Base-by-base conservation (phyloP, 1,140 invertebrate species). In the Lutraria rhynchaena region DNA sequence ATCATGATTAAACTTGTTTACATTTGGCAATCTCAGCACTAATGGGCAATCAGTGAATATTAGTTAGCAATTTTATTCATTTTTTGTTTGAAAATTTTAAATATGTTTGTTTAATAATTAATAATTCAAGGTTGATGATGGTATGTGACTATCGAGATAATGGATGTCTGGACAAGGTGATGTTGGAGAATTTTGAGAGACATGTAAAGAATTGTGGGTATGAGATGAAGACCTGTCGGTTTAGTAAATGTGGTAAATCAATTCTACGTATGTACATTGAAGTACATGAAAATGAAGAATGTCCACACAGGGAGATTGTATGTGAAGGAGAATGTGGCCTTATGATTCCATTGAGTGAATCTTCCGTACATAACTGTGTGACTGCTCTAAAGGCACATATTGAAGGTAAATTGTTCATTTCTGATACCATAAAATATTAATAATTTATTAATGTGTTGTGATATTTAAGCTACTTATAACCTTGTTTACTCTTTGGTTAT, bases 91-190 rank as follows among this genome's bases (percentile, higher is more conserved):
- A 63, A 63, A 13, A 35, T 63, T 63, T 3, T 2, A 3, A 24
- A 27, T 27, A 46, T 27, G 35, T 33, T 7, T 65, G n/a, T 49
- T 49, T n/a, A n/a, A n/a, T n/a, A n/a, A n/a, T n/a, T n/a, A n/a
- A n/a, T n/a, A n/a, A n/a, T n/a, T n/a, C 29, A 55, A 81, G 78
- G 58, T 35, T 81, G 15, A 19, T 81, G 58, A 81, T 81, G 78
- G 35, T 81, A 22, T 81, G 78, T 81, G 78, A 81, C 24, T 73
- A 33, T 24, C 57, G 67, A 24, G 33, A 51, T 29, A 73, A 81
- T 80, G 82, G 82, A 17, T 83, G 82, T 37, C 1, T 44, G 4
- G 82, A 83, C 69, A 80, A 70, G 53, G 75, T 83, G 15, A 75
- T 76, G 63, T 22, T 83, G 51, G 81, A 83, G 61, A 49, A 76